Evolutionary conservation across 2,113 vertebrate species (phyloP).

Genomic region (Cathartes aura): DNA sequence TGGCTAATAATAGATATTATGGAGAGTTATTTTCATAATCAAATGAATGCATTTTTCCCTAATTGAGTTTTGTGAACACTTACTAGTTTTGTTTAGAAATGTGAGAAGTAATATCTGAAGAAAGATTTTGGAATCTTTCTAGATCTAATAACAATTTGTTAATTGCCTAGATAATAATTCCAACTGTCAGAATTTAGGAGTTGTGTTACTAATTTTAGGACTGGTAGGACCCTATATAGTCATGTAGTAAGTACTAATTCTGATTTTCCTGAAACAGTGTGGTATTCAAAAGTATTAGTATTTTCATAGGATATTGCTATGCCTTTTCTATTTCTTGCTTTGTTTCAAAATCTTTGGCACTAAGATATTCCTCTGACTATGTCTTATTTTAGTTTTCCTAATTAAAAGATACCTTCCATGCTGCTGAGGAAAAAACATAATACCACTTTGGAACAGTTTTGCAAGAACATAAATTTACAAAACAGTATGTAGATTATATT

Average conservation of each 20-base stretch:
- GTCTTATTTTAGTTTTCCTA: not conserved
- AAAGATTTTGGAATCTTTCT: not conserved
- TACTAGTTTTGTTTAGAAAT: not conserved
- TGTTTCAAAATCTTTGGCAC: not conserved
- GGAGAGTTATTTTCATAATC: not conserved
- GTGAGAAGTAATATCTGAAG: not conserved
- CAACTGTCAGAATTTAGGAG: not conserved
- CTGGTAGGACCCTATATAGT: not conserved
- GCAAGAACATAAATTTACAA: not conserved
- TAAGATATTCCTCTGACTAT: not conserved
- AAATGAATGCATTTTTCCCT: fast-evolving
- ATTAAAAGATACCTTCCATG: not conserved
- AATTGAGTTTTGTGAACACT: not conserved
- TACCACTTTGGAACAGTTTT: not conserved
- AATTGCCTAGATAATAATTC: not conserved
- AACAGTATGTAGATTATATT: not conserved
- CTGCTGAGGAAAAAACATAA: not conserved
- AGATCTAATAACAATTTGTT: not conserved
- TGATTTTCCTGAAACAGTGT: not conserved
- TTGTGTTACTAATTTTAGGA: not conserved
- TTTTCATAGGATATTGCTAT: not conserved
- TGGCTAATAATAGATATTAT: not conserved
- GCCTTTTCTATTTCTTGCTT: not conserved
- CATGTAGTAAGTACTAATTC: not conserved
- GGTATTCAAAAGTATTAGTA: not conserved